phyloP scores from a whole-genome alignment of 1,140 invertebrate species.

The Drosophila gunungcola region DNA sequence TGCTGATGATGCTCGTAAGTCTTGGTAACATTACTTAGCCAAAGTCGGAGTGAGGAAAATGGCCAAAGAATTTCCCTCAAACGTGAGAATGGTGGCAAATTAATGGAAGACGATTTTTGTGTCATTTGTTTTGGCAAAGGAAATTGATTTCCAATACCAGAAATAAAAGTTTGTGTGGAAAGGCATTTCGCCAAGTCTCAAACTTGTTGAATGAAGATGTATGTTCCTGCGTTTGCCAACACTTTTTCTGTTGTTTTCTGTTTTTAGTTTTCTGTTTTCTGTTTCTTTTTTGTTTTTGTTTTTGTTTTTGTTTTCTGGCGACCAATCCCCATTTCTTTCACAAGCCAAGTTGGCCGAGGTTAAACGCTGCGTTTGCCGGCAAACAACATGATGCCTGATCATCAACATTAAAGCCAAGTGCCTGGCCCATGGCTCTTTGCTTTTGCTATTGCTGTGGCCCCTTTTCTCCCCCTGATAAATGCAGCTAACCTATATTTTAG shows the following conservation, averaged over 20 bases:
- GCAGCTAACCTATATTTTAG: slow-evolving; percentile 79
- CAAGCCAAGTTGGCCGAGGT: slow-evolving; percentile 54
- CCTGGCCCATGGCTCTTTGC: slow-evolving; percentile 43
- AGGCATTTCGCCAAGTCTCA: not conserved
- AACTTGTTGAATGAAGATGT: slow-evolving; percentile 51
- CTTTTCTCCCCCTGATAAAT: slow-evolving; percentile 36
- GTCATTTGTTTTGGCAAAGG: slow-evolving; percentile 43
- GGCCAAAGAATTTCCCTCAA: slow-evolving; percentile 38
- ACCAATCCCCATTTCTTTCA: slow-evolving; percentile 24
- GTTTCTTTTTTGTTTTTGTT: too few relatives aligned
- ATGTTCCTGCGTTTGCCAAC: slow-evolving; percentile 14
- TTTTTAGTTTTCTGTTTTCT: slow-evolving; percentile 9
- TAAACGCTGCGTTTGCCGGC: slow-evolving; percentile 64
- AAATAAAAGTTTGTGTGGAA: slow-evolving; percentile 11
- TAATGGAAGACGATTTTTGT: slow-evolving; percentile 52
- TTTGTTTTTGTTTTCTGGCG: slow-evolving; percentile 10
- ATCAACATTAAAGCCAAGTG: slow-evolving; percentile 63
- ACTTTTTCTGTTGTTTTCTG: not conserved
- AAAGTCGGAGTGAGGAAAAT: slow-evolving; percentile 30
- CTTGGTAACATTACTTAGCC: slow-evolving; percentile 50
- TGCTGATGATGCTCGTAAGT: slow-evolving; percentile 44
- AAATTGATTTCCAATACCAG: slow-evolving; percentile 47
- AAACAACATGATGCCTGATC: slow-evolving; percentile 56
- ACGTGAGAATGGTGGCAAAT: slow-evolving; percentile 54
- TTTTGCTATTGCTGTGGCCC: slow-evolving; percentile 5